Conservation (phyloP, 2,888 invertebrate species). For the Polymixis lichenea region DNA sequence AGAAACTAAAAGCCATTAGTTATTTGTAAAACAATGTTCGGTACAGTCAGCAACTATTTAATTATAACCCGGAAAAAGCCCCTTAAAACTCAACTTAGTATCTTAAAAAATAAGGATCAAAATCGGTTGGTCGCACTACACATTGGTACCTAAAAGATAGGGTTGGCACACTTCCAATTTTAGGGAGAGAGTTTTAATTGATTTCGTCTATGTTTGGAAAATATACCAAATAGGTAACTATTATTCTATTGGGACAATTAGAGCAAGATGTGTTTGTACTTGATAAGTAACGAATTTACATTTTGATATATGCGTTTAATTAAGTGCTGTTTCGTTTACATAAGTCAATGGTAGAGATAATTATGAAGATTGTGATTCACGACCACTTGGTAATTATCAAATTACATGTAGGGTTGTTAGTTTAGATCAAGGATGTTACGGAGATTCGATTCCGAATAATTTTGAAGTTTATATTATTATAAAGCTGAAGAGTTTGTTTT, state of each 20-base stretch:
- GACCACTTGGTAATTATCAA: background rate
- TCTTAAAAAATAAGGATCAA: constrained; percentile 8
- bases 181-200: constrained; percentile 70
- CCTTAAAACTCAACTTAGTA: constrained; percentile 31
- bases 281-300: constrained; percentile 38
- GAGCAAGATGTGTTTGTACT: constrained; percentile 10
- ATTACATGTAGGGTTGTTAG: background rate
- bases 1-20: constrained; percentile 59
- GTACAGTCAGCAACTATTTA: constrained; percentile 63
- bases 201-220: constrained; percentile 67
- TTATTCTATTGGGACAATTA: constrained; percentile 42
- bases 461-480: too few relatives aligned
- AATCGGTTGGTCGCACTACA: constrained; percentile 22
- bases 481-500: too few relatives aligned
- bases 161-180: constrained; percentile 65
- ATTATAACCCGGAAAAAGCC: constrained; percentile 45
- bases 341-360: constrained; percentile 8
- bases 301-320: constrained; percentile 24
- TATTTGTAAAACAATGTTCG: constrained; percentile 60
- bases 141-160: constrained; percentile 38
- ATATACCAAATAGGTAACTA: constrained; percentile 51
- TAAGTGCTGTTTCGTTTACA: constrained; percentile 15
- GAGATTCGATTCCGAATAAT: background rate
- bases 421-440: background rate
- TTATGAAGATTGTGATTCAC: constrained; percentile 7